Evolutionary conservation across 2,113 vertebrate species (phyloP).

Genomic region (Thamnaconus septentrionalis): DNA sequence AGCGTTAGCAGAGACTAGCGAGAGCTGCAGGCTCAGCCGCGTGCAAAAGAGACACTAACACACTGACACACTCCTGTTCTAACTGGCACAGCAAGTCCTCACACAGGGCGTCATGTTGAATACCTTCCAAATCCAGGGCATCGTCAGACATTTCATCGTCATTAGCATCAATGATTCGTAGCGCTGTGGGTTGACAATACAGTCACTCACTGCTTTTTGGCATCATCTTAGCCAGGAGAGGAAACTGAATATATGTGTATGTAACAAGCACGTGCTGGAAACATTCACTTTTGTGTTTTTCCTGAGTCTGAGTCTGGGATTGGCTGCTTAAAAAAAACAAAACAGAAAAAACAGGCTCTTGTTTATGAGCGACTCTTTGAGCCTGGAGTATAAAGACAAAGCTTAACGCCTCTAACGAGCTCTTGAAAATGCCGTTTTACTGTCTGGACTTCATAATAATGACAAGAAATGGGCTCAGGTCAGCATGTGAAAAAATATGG

Average conservation of each 20-base stretch:
- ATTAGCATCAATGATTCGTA: conserved; percentile 73
- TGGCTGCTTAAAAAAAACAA: no score
- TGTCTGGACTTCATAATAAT: no score
- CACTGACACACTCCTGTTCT: neutral
- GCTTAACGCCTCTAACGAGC: no score
- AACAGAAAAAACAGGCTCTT: no score
- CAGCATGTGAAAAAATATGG: neutral
- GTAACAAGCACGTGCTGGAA: no score
- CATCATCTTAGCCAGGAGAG: neutral
- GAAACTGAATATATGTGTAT: no score
- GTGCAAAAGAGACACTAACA: conserved; percentile 26
- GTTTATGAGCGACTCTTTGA: no score
- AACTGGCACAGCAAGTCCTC: conserved; percentile 8
- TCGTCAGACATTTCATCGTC: conserved; percentile 83
- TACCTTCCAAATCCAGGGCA: conserved; percentile 75
- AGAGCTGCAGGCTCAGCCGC: neutral
- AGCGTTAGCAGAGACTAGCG: no score
- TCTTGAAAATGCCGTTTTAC: no score
- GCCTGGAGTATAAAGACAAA: no score
- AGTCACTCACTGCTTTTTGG: conserved; percentile 19
- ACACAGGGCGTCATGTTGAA: conserved; percentile 24
- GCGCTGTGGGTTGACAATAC: conserved; percentile 51
- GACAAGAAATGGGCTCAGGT: neutral
- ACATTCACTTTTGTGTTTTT: no score
- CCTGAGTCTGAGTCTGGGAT: no score